Evolutionary conservation across 2,113 vertebrate genomes (phyloP), one percentile per base, ranked within the genome.

Genomic region (Gallinago jamesoni): DNA sequence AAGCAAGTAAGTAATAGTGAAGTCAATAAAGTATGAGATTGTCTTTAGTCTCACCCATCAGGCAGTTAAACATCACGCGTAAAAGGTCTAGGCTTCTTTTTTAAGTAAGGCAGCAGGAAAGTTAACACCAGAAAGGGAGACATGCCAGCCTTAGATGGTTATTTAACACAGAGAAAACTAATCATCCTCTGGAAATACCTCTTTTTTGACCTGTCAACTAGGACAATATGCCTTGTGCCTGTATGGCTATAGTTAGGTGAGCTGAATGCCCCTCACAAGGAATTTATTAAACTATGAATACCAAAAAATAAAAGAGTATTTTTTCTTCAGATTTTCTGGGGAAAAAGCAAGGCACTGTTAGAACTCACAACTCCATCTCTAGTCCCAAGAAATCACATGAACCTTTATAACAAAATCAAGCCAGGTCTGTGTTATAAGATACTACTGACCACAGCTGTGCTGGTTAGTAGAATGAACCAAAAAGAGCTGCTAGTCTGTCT

Each of bases 201-300:
- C 11, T 25, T 66, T 74, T 48, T 37, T 48, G 30, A 80, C 23
- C 62, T 37, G 33, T 21, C 56, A 76, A 27, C 35, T 62, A 80
- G 21, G 41, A 43, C 23, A 70, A n/a, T 23, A 41, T 19, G 6
- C 16, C 37, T 74, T 1, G 0, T 3, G 0, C 43, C 55, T 33
- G 7, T 59, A 55, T 3, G 28, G 27, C 27, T 57, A 63, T 6
- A 74, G 50, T 43, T 59, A 63, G 13, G 35, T 16, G 35, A 86
- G 23, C 31, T 50, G 43, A 87, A 66, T 5, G 3, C 4, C 10
- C 35, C 47, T 60, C 22, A 80, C 17, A 41, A 63, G 18, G 24
- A 66, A 75, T 24, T 24, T 52, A 67, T 41, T 68, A 23, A 77
- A 59, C 14, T 31, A 17, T 39, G 9, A 74, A 59, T 35, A 69